Base-by-base conservation (phyloP, 2,888 invertebrate species). In the Diplolepis rosae region DNA sequence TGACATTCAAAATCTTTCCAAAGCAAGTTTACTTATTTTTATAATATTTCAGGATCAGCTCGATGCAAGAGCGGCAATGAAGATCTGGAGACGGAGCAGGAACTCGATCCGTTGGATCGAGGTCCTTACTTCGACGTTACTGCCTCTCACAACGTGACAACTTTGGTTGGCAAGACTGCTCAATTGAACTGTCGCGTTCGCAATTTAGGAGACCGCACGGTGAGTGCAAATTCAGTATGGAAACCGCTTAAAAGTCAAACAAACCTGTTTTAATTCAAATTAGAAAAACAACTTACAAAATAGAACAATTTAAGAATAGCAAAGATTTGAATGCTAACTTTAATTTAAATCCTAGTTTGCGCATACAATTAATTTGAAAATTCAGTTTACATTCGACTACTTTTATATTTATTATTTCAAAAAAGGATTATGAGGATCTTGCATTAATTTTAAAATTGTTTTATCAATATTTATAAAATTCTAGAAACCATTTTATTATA, bases 131-230 rank as follows among this genome's bases (percentile, higher is more conserved):
- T 94, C 86, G 94, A 94, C 81, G 89, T 92, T 69, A 90, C 92
- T 0, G 94, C 93, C 73, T 94, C 94, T 39, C 93, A 92, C 81
- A 95, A 95, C 83, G 94, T 95, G 72, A 95, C 95, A 18, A 94
- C 94, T 0, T 89, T 95, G 15, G 94, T 95, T 11, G 95, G 94
- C 32, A 94, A 94, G 89, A 94, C 94, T 2, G 93, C 94, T 2
- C 92, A 93, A 83, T 90, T 95, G 73, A 94, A 92, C 87, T 95
- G 95, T 90, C 91, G 94, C 76, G 93, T 95, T 18, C 92, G 93
- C 81, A 94, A 94, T 86, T 91, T 95, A 76, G 94, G 94, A 48
- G 94, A 95, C 83, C 91, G 94, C 88, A 94, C 94, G 90, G 95
- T 95, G 83, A 91, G 92, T 86, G 72, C 35, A 24, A 51, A 35